phyloP scores from a whole-genome alignment of 2,113 vertebrate genomes.

The Dendrocopos noguchii region DNA sequence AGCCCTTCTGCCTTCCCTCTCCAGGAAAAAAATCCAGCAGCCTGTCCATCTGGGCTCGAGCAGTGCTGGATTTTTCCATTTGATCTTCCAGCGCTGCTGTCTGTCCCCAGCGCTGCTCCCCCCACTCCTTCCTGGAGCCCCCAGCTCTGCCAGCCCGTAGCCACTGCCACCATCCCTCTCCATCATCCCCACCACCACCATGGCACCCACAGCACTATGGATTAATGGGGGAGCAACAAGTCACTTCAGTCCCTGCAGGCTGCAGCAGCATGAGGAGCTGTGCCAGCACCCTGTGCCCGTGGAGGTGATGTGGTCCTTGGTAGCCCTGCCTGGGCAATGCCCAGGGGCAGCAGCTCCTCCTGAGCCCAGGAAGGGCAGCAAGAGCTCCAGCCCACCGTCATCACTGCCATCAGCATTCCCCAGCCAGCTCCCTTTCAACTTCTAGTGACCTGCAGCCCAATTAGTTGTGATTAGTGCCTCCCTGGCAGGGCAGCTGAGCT shows the following conservation, averaged over 20 bases:
- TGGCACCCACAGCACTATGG: neutral
- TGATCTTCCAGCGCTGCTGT: neutral
- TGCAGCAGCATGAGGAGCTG: rapidly evolving
- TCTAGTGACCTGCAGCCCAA: neutral
- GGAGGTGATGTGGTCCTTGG: rapidly evolving
- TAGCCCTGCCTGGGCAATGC: rapidly evolving
- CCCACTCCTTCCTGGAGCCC: neutral
- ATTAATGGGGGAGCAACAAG: neutral
- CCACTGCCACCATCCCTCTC: rapidly evolving
- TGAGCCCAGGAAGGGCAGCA: neutral
- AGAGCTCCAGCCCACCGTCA: rapidly evolving
- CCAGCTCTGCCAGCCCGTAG: neutral
- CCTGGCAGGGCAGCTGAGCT: neutral
- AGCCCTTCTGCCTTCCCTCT: conserved; percentile 37
- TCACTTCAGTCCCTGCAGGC: rapidly evolving
- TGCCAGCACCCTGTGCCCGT: rapidly evolving
- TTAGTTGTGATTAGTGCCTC: neutral
- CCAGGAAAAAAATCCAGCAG: neutral
- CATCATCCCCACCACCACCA: neutral
- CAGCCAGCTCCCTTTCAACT: neutral
- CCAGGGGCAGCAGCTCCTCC: neutral
- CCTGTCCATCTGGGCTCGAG: neutral
- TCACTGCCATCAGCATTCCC: neutral
- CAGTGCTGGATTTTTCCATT: neutral
- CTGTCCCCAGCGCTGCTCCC: neutral